Evolutionary conservation across 2,888 invertebrate species (phyloP).

Genomic region (Papilio protenor): DNA sequence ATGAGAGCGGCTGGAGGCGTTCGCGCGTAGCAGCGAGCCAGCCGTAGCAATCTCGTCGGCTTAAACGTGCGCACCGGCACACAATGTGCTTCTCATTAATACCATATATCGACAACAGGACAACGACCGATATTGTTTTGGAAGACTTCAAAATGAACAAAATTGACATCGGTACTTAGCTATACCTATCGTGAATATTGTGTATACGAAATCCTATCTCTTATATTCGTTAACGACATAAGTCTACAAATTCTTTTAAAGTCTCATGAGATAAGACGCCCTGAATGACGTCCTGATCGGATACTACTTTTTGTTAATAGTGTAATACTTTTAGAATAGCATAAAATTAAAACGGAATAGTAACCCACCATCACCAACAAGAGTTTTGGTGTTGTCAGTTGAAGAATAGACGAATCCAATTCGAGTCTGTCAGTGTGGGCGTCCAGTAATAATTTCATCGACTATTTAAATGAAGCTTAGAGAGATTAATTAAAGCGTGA

Average conservation of each 20-base stretch:
- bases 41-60: conserved; percentile 75
- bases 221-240: neutral
- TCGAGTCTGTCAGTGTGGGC: conserved; percentile 39
- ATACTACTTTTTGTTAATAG: no score
- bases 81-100: conserved; percentile 43
- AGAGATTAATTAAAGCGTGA: conserved; percentile 74
- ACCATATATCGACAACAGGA: conserved; percentile 31
- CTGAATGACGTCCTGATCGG: no score
- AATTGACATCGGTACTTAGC: neutral
- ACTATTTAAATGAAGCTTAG: conserved; percentile 78
- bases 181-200: neutral
- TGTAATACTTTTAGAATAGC: no score
- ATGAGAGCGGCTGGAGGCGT: conserved; percentile 75
- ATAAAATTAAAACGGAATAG: no score
- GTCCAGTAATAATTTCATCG: conserved; percentile 60
- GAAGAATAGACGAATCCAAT: conserved; percentile 22
- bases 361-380: no score
- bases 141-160: neutral
- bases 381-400: conserved; percentile 1
- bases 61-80: conserved; percentile 52
- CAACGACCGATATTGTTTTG: conserved; percentile 15
- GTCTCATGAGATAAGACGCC: no score
- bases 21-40: conserved; percentile 75
- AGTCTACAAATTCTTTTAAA: neutral
- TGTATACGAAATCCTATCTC: neutral